Evolutionary conservation across 2,888 invertebrate species (phyloP).

Genomic region (Andrena hattorfiana): DNA sequence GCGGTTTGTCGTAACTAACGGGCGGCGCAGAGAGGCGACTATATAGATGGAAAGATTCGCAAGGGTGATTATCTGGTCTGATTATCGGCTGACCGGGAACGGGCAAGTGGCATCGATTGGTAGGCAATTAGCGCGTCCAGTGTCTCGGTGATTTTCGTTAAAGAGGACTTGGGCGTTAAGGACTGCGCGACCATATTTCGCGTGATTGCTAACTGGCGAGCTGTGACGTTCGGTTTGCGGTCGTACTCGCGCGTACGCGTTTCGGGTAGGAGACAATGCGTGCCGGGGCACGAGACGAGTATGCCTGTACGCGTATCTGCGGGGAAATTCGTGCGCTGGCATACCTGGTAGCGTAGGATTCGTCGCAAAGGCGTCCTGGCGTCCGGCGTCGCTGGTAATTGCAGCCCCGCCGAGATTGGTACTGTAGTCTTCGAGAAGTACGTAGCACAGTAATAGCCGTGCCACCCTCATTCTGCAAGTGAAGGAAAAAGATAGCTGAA

Average conservation of each 20-base stretch:
- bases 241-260: background rate
- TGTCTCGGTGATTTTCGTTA: background rate
- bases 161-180: background rate
- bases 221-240: background rate
- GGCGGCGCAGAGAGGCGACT: background rate
- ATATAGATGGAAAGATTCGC: background rate
- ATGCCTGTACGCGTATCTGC: constrained; percentile 2
- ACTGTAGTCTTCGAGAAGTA: constrained; percentile 82
- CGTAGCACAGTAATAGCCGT: constrained; percentile 83
- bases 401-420: constrained; percentile 78
- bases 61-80: background rate
- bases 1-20: background rate
- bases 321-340: background rate
- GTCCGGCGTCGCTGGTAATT: constrained; percentile 79
- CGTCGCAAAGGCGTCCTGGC: constrained; percentile 76
- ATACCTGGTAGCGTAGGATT: constrained; percentile 72
- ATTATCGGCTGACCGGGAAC: background rate
- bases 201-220: background rate
- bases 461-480: constrained; percentile 83
- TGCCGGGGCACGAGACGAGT: constrained; percentile 33
- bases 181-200: background rate
- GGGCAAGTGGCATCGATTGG: background rate
- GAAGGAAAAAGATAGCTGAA: constrained; percentile 65
- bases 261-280: constrained; percentile 31
- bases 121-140: background rate